A percentile compares a stretch with the other conserved stretches of the same genome.
These are phyloP conservation scores for Clostera curtula DNA, from an alignment of 2,888 invertebrate genomes.

Conservation along the genomic window DNA sequence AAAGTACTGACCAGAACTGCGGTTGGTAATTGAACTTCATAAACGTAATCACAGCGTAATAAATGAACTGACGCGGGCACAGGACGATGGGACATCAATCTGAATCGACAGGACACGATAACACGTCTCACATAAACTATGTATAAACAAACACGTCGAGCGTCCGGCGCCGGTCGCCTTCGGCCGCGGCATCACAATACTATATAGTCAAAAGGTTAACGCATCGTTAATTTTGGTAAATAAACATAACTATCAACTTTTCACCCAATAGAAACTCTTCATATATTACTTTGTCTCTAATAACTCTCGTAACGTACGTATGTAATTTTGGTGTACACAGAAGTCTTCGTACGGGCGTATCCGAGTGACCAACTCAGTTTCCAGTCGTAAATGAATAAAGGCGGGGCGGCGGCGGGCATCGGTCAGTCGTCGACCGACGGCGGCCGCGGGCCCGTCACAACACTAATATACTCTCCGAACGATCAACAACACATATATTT, in stretches of 20 bases:
- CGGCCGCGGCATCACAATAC: constrained; percentile 30
- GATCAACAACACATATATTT: constrained; percentile 75
- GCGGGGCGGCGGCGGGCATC: constrained; percentile 32
- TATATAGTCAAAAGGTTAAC: constrained; percentile 49
- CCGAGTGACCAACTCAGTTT: constrained; percentile 65
- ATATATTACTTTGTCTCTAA: constrained; percentile 66
- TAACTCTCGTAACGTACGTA: constrained; percentile 64
- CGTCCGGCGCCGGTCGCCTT: constrained; percentile 22
- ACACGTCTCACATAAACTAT: constrained; percentile 61
- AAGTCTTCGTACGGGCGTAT: constrained; percentile 58
- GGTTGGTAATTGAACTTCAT: constrained; percentile 47
- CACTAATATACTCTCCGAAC: constrained; percentile 70
- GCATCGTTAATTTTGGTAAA: constrained; percentile 65
- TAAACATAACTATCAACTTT: constrained; percentile 64
- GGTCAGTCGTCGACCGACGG: constrained; percentile 15
- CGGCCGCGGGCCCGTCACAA: constrained; percentile 45
- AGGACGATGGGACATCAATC: constrained; percentile 55
- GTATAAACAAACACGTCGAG: constrained; percentile 47
- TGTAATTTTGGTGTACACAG: constrained; percentile 49
- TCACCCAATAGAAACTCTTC: constrained; percentile 67
- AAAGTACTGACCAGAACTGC: constrained; percentile 9
- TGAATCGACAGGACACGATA: constrained; percentile 55
- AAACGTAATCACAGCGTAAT: constrained; percentile 72
- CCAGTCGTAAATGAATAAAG: constrained; percentile 55
- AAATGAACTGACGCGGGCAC: constrained; percentile 58